Percentiles rank a stretch among this genome's conserved stretches.
phyloP scores from a whole-genome alignment of 1,140 invertebrate genomes.

The Drosophila pallidifrons region DNA sequence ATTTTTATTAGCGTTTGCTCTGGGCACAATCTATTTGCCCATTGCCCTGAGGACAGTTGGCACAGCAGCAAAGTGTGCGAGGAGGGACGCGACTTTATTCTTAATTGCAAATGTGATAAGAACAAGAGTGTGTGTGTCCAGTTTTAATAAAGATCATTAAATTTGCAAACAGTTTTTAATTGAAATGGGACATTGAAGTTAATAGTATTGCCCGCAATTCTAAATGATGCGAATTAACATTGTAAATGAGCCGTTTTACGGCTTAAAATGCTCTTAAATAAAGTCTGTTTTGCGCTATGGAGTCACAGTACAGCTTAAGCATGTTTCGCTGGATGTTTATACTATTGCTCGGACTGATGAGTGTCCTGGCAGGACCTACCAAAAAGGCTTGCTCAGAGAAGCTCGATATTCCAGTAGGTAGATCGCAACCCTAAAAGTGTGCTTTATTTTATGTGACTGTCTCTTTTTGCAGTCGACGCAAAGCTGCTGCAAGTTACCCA shows the following conservation, averaged over 20 bases:
- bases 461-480: slow-evolving; percentile 2
- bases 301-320: slow-evolving; percentile 11
- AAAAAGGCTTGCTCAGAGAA: background rate
- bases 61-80: slow-evolving; percentile 41
- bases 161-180: background rate
- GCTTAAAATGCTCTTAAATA: background rate
- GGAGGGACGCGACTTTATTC: slow-evolving; percentile 28
- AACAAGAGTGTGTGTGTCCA: slow-evolving; percentile 16
- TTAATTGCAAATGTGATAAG: slow-evolving; percentile 43
- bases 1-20: slow-evolving; percentile 39
- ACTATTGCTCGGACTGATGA: background rate
- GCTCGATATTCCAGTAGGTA: slow-evolving; percentile 23
- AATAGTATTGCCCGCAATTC: background rate
- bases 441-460: background rate
- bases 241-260: background rate
- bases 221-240: slow-evolving; percentile 14
- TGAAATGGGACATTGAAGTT: background rate
- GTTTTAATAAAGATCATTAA: slow-evolving; percentile 3
- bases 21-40: slow-evolving; percentile 39
- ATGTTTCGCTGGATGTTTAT: slow-evolving; percentile 1
- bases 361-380: background rate
- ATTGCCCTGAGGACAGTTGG: slow-evolving; percentile 61
- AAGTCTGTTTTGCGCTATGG: background rate
- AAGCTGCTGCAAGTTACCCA: slow-evolving; percentile 11
- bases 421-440: slow-evolving; percentile 1